Evolutionary conservation across 2,888 invertebrate genomes (phyloP), one percentile per base, ranked within the genome.

Genomic region (Taphrorychus bicolor): DNA sequence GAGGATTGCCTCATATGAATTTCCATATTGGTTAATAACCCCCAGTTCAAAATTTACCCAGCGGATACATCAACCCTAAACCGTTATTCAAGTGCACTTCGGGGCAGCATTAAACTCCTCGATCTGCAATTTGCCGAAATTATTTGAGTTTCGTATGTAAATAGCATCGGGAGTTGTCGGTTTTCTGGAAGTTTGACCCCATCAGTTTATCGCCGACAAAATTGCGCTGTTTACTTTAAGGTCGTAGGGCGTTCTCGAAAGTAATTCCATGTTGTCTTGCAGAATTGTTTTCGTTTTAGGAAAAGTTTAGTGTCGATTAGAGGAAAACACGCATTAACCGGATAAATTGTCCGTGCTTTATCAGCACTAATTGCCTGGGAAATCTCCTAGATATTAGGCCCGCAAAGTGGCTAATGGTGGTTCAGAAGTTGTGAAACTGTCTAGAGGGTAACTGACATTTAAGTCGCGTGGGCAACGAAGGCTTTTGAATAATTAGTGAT

Each of bases 121-220:
- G 32, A 32, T 32, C 11, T 32, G 32, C 32, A 32, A 11, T 32
- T 32, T 32, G 3, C 22, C 16, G 21, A 14, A 19, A 14, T 48
- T 52, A 21, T 18, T 52, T 52, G 22, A 52, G 19, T 52, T 52
- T 52, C 22, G 19, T 19, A 48, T 48, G 48, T 48, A 48, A 48
- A 48, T 18, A 48, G 32, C 32, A 32, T 32, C 11, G 7, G 32
- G 32, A 32, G 32, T 32, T 32, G 32, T 32, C 11, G 32, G 32
- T 32, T 32, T 32, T 32, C 32, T 7, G 9, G 32, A 11, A 32
- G 32, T 32, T 32, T 32, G 32, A 32, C 32, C 32, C 32, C 32
- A n/a, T n/a, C n/a, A 32, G 11, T 32, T 32, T 32, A 32, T 9
- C 11, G 11, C 32, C 32, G 32, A 32, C 32, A 9, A 7, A 32